Percentiles rank a stretch among this genome's conserved stretches.
phyloP scores from a whole-genome alignment of 2,797 vertebrate genomes.

The Rhinophrynus dorsalis region DNA sequence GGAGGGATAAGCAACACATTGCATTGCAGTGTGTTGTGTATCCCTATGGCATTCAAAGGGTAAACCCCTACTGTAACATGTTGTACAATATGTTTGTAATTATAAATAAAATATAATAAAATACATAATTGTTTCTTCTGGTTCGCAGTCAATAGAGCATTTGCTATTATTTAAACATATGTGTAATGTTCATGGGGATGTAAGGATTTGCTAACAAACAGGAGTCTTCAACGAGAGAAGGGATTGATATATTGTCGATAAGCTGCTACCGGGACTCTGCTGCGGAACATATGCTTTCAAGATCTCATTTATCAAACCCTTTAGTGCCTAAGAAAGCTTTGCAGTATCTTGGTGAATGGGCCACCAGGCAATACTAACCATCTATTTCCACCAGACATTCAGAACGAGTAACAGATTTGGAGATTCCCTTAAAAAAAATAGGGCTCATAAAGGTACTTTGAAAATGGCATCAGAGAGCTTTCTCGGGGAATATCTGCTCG shows the following conservation, averaged over 20 bases:
- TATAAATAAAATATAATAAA: too few species aligned
- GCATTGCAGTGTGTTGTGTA: too few species aligned
- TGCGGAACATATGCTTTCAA: constrained; percentile 34
- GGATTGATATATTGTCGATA: constrained; percentile 1
- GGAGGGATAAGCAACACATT: too few species aligned
- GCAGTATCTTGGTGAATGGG: constrained; percentile 13
- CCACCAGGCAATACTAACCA: constrained; percentile 36
- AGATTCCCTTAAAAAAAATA: constrained; percentile 1
- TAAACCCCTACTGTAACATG: too few species aligned
- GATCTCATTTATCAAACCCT: constrained; percentile 14
- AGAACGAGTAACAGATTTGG: constrained; percentile 23
- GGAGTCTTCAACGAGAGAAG: background rate
- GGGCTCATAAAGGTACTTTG: constrained; percentile 2
- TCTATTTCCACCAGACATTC: constrained; percentile 15
- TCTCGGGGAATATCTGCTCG: constrained; percentile 6
- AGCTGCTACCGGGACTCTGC: constrained; percentile 9
- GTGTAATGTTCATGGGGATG: constrained; percentile 46
- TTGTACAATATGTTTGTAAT: too few species aligned
- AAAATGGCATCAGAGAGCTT: constrained; percentile 5
- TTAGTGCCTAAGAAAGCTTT: constrained; percentile 37
- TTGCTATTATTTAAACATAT: constrained; percentile 48
- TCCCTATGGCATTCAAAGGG: too few species aligned
- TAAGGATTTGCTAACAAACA: background rate
- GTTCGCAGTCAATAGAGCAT: constrained; percentile 22
- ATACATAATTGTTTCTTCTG: too few species aligned